These are phyloP conservation scores for Pharmacophagus antenor DNA, from an alignment of 2,888 invertebrate species.

Conservation along the genomic window DNA sequence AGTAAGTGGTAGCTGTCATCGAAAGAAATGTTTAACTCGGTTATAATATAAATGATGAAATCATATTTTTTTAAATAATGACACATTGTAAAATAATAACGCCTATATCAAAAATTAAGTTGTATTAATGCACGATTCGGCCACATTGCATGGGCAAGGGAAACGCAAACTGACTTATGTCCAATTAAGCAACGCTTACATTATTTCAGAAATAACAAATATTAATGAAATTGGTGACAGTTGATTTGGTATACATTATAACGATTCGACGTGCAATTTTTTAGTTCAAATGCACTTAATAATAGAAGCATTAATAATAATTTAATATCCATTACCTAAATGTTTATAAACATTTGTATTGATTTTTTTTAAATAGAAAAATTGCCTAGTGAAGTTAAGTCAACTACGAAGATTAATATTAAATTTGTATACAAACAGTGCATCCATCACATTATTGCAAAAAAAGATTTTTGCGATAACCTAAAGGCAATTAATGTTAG, in stretches of 20 bases:
- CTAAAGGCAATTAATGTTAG: conserved; percentile 14
- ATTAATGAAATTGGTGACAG: background rate
- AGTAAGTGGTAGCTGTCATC: too few relatives aligned
- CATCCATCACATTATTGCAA: too few relatives aligned
- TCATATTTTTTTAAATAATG: too few relatives aligned
- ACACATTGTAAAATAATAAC: background rate
- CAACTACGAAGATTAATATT: too few relatives aligned
- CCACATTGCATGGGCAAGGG: background rate
- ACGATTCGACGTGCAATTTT: too few relatives aligned
- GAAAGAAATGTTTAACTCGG: too few relatives aligned
- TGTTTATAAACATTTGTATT: background rate
- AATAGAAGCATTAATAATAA: too few relatives aligned
- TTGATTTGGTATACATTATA: background rate
- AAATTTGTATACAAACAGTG: too few relatives aligned
- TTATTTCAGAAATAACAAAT: background rate
- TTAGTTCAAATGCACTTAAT: too few relatives aligned
- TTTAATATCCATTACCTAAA: too few relatives aligned
- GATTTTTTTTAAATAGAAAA: background rate
- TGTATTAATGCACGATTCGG: background rate
- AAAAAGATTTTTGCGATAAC: conserved; percentile 5
- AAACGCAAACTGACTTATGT: background rate
- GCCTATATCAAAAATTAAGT: background rate
- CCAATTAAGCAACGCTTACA: conserved; percentile 1
- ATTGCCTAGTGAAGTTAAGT: too few relatives aligned
- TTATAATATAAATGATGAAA: too few relatives aligned